Base-by-base conservation (phyloP, 2,797 vertebrate species). In the Furcifer pardalis region DNA sequence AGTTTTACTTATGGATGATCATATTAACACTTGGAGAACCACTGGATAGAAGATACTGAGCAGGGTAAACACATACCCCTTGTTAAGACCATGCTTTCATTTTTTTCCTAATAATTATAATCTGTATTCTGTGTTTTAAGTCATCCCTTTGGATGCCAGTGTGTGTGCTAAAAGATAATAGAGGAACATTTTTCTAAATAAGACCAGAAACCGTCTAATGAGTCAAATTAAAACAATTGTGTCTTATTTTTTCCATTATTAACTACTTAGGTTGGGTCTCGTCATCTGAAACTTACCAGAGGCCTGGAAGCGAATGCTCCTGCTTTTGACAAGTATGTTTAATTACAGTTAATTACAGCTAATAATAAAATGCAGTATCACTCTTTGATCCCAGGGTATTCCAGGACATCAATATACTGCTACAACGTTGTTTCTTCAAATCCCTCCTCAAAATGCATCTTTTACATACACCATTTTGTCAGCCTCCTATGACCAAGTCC, bases 251-350 rank as follows among this genome's bases (percentile, higher is more conserved):
- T 10, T 8, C 77, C 40, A 49, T 63, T 83, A 6, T 89, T 89
- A 84, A 49, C 86, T 23, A 44, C 86, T 71, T 82, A 97, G 96
- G 96, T 97, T 76, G 96, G 96, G 78, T 97, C 96, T 79, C 94
- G 91, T 89, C 96, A 95, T 94, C 89, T 97, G 82, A 96, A 94
- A 75, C 95, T 97, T 78, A 96, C 94, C 88, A 94, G 96, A 93
- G 96, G 96, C 90, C 91, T 97, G 65, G 96, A 97, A 92, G 96
- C 96, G 56, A 96, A 95, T 62, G 96, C 96, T 62, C 96, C 96
- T 92, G 96, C 96, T 68, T 97, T 97, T 79, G 96, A 97, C 91
- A 96, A 95, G 96, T 97, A 95, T 56, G 92, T 44, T 86, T 86
- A 21, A 0, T 87, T 77, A 27, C 66, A 17, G 25, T 71, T 37